Evolutionary conservation across 2,113 vertebrate genomes (phyloP).

Genomic region (Silurus glanis): DNA sequence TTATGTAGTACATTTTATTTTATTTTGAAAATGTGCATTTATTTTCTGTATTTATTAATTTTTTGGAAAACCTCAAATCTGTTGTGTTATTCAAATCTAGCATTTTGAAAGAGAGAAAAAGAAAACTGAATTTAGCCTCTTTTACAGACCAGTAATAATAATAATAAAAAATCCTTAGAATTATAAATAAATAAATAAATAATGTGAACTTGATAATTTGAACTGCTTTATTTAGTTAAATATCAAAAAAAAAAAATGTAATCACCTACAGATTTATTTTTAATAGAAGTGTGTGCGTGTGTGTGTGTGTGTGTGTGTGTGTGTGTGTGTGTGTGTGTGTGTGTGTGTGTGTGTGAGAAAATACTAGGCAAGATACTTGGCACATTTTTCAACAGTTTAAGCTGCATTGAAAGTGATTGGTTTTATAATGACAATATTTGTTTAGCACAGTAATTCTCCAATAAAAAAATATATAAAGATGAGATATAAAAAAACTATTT

Average conservation of each 20-base stretch:
- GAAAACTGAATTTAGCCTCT: neutral
- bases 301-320: no score
- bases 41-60: no score
- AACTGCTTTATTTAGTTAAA: neutral
- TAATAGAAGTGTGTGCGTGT: no score
- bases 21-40: no score
- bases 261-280: neutral
- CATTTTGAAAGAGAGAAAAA: neutral
- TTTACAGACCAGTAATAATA: neutral
- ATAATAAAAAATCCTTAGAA: neutral
- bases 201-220: neutral
- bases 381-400: constrained; percentile 55
- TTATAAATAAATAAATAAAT: neutral
- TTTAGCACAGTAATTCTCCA: constrained; percentile 57
- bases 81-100: neutral
- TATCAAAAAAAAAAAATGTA: neutral
- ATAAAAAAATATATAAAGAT: neutral
- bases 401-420: constrained; percentile 57
- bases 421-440: constrained; percentile 61
- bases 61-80: neutral
- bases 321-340: no score
- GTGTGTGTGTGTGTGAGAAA: neutral
- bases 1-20: no score
- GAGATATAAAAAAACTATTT: neutral
- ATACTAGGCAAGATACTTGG: constrained; percentile 48